These are phyloP conservation scores for Agrilus biguttatus DNA, from an alignment of 2,888 invertebrate species.

Conservation along the genomic window DNA sequence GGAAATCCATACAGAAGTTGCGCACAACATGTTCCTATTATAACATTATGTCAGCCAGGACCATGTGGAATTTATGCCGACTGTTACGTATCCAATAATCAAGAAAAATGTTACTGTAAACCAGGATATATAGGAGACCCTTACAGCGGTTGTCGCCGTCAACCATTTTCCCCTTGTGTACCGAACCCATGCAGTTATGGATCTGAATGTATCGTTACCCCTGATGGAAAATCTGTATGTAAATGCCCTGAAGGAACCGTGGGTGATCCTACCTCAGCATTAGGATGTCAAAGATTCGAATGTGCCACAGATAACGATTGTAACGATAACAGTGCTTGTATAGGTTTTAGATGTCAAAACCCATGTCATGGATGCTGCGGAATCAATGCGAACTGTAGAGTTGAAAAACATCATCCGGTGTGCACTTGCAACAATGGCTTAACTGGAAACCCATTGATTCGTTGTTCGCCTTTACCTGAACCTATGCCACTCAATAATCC, in stretches of 20 bases:
- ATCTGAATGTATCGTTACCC: conserved; percentile 54
- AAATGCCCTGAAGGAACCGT: conserved; percentile 59
- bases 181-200: conserved; percentile 73
- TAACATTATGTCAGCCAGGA: conserved; percentile 59
- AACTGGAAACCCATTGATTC: conserved; percentile 62
- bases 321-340: conserved; percentile 54
- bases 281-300: conserved; percentile 65
- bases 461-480: conserved; percentile 46
- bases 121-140: conserved; percentile 65
- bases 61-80: conserved; percentile 73
- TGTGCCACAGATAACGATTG: conserved; percentile 73
- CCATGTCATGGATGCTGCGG: conserved; percentile 77
- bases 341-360: conserved; percentile 65
- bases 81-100: conserved; percentile 68
- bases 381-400: conserved; percentile 54
- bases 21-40: conserved; percentile 41
- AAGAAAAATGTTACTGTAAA: conserved; percentile 73
- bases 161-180: conserved; percentile 54
- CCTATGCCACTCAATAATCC: conserved; percentile 44
- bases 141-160: conserved; percentile 57
- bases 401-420: conserved; percentile 65
- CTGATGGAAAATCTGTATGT: conserved; percentile 56
- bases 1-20: conserved; percentile 76
- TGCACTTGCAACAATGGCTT: conserved; percentile 60
- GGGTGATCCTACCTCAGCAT: conserved; percentile 58